Evolutionary conservation across 1,140 invertebrate species (phyloP).

Genomic region (Ostrea denselamellosa): DNA sequence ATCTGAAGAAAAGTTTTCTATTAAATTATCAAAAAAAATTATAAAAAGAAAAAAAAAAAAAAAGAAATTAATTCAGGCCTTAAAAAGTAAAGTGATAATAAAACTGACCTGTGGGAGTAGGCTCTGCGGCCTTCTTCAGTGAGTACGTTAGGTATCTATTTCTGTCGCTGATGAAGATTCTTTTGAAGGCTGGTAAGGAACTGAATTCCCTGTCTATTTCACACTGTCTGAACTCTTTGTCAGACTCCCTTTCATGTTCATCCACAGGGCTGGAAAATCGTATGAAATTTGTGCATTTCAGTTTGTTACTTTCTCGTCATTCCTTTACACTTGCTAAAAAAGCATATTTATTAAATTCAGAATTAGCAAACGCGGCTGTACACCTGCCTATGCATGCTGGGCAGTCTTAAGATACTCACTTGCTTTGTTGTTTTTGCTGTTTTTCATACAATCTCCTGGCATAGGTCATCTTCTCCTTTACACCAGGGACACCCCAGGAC

Average conservation of each 20-base stretch:
- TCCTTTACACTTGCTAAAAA: too few species aligned
- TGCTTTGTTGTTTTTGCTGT: not conserved
- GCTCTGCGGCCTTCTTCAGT: slow-evolving; percentile 4
- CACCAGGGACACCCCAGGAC: not conserved
- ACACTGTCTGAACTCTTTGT: not conserved
- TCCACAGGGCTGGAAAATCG: not conserved
- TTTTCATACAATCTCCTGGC: slow-evolving; percentile 6
- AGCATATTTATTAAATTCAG: too few species aligned
- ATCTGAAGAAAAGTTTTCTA: not conserved
- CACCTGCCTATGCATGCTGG: not conserved
- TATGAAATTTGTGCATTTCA: not conserved
- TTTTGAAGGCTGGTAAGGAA: slow-evolving; percentile 3
- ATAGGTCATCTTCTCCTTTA: not conserved
- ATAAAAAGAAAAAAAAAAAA: too few species aligned
- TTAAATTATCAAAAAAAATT: not conserved
- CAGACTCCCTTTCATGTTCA: not conserved
- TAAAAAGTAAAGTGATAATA: too few species aligned
- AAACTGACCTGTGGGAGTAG: not conserved
- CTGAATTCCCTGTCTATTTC: not conserved
- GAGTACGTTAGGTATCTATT: slow-evolving; percentile 5
- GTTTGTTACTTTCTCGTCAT: too few species aligned
- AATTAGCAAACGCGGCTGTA: too few species aligned
- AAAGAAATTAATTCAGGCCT: too few species aligned
- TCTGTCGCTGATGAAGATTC: not conserved
- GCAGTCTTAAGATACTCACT: not conserved